Evolutionary conservation across 2,888 invertebrate genomes (phyloP).

Genomic region (Antitype chi): DNA sequence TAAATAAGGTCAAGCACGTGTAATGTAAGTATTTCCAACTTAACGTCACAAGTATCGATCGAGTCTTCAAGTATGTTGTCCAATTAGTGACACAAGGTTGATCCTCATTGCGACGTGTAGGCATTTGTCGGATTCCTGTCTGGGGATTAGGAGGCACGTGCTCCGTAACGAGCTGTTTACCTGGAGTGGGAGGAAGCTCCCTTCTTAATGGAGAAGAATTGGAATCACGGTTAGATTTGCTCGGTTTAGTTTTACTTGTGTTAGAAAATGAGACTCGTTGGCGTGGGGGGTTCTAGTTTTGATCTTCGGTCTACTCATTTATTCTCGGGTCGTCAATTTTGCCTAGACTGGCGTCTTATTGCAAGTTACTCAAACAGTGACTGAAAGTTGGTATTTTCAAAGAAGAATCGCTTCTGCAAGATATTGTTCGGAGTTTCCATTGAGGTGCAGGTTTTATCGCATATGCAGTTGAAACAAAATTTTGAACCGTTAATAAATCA

Average conservation of each 20-base stretch:
- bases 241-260: neutral
- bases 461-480: neutral
- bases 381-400: no score
- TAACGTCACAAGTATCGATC: slow-evolving; percentile 37
- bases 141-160: slow-evolving; percentile 57
- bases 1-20: slow-evolving; percentile 42
- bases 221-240: neutral
- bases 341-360: no score
- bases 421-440: neutral
- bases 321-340: no score
- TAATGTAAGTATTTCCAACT: slow-evolving; percentile 29
- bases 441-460: neutral
- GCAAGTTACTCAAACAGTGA: no score
- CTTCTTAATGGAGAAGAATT: neutral
- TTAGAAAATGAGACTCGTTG: neutral
- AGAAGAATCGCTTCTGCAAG: neutral
- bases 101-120: slow-evolving; percentile 25
- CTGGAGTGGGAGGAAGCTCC: neutral
- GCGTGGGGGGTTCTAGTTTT: neutral
- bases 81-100: slow-evolving; percentile 57
- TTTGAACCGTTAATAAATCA: slow-evolving; percentile 17
- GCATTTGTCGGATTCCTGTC: slow-evolving; percentile 37
- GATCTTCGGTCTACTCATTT: neutral
- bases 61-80: slow-evolving; percentile 38
- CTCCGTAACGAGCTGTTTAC: slow-evolving; percentile 53